Evolutionary conservation across 2,797 vertebrate genomes (phyloP).

Genomic region (Sarcophilus harrisii): DNA sequence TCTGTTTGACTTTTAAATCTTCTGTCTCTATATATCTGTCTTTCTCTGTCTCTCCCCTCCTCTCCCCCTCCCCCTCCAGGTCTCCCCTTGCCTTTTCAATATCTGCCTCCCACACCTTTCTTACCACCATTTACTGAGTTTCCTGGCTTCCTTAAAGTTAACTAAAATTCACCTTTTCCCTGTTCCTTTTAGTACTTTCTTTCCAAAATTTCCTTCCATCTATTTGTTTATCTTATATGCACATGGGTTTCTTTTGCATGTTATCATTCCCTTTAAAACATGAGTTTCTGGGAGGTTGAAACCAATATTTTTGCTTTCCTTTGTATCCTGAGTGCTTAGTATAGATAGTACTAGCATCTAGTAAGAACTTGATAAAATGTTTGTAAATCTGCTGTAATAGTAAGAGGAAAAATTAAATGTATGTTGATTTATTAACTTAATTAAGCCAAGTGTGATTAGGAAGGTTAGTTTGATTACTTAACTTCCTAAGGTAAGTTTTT

Average conservation of each 20-base stretch:
- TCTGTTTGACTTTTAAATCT: neutral
- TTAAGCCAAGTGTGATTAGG: neutral
- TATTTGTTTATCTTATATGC: neutral
- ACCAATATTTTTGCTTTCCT: neutral
- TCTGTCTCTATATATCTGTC: too few species aligned
- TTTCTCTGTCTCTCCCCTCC: too few species aligned
- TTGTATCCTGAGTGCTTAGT: neutral
- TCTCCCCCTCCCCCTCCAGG: neutral
- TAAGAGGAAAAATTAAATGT: neutral
- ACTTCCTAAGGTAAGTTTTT: neutral
- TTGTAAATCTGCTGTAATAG: neutral
- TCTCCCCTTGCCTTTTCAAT: neutral
- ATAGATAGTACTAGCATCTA: neutral
- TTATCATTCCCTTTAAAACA: neutral
- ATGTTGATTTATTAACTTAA: neutral
- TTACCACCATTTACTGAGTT: neutral
- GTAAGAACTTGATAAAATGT: neutral
- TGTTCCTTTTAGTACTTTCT: neutral
- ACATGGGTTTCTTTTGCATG: neutral
- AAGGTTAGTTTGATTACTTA: neutral
- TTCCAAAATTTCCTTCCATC: neutral
- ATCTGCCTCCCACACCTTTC: neutral
- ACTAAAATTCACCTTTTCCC: neutral
- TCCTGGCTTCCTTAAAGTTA: neutral
- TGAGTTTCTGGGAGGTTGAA: neutral